Evolutionary conservation across 2,797 vertebrate genomes (phyloP), one percentile per base, ranked within the genome.

Genomic region (Nothura maculosa): DNA sequence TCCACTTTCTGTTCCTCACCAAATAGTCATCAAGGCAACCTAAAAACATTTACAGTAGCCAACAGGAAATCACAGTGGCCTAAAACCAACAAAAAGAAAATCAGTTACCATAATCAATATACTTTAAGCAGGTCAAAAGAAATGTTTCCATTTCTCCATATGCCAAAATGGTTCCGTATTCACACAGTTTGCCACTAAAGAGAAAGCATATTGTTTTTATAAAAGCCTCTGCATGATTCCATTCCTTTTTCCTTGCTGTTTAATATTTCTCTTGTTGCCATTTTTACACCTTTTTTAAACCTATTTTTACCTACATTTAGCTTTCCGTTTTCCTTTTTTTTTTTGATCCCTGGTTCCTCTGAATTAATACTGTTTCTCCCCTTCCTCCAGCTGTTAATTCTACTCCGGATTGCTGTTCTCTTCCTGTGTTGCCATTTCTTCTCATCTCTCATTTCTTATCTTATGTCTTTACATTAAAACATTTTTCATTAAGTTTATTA

Each of bases 131-230:
- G 93, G 96, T 93, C 91, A 93, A 89, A 96, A 97, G 89, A 96
- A 98, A 93, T 80, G 94, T 89, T 98, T 97, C 97, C 96, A 93
- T 80, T 93, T 89, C 97, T 97, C 97, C 96, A 97, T 92, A 97
- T 97, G 97, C 87, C 92, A 97, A 94, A 97, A 97, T 91, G 94
- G 80, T 97, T 97, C 96, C 96, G 97, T 92, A 97, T 90, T 96
- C 91, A 93, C 85, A 64, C 87, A 93, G 91, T 90, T 83, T 94
- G 85, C 75, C 77, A 89, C 86, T 92, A 85, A 97, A 97, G 85
- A 94, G 91, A 97, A 97, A 97, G 96, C 95, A 97, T 81, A 97
- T 90, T 96, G 94, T 86, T 93, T 96, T 95, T 87, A 82, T 91
- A 95, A 96, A 87, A 89, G 90, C 80, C 81, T 90, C 91, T 87